A percentile compares a stretch with the other conserved stretches of the same genome.
Conservation (phyloP, 2,797 vertebrate genomes). For the Melanitta fusca region DNA sequence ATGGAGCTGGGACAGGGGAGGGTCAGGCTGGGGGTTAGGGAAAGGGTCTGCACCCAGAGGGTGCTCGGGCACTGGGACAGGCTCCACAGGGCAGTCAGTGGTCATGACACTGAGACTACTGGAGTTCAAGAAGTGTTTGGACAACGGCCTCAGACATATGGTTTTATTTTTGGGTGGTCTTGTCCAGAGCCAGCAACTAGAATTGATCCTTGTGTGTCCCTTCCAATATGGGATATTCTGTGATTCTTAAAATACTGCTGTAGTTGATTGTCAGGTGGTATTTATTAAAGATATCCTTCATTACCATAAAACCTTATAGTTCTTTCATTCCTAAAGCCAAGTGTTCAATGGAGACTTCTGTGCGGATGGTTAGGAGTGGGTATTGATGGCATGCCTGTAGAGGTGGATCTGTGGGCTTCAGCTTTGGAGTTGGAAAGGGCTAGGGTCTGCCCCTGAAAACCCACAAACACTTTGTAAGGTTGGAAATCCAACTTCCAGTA, state of each 20-base stretch:
- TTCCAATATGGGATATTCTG: too few species aligned
- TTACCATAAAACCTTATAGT: not conserved
- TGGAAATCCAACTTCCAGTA: not conserved
- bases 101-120: too few species aligned
- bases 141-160: too few species aligned
- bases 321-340: not conserved
- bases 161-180: too few species aligned
- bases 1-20: too few species aligned
- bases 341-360: not conserved
- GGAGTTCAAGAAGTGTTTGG: too few species aligned
- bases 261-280: not conserved
- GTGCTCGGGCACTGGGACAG: too few species aligned
- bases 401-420: not conserved
- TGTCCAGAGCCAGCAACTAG: too few species aligned
- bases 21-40: too few species aligned
- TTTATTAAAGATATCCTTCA: not conserved
- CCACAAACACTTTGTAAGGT: not conserved
- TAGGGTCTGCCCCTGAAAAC: not conserved
- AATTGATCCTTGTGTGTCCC: too few species aligned
- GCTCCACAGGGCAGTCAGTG: too few species aligned
- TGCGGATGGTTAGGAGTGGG: not conserved
- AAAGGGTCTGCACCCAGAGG: too few species aligned
- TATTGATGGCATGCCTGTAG: not conserved
- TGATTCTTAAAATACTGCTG: not conserved
- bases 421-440: not conserved